phyloP scores from a whole-genome alignment of 2,113 vertebrate genomes.

The Phalacrocorax aristotelis region DNA sequence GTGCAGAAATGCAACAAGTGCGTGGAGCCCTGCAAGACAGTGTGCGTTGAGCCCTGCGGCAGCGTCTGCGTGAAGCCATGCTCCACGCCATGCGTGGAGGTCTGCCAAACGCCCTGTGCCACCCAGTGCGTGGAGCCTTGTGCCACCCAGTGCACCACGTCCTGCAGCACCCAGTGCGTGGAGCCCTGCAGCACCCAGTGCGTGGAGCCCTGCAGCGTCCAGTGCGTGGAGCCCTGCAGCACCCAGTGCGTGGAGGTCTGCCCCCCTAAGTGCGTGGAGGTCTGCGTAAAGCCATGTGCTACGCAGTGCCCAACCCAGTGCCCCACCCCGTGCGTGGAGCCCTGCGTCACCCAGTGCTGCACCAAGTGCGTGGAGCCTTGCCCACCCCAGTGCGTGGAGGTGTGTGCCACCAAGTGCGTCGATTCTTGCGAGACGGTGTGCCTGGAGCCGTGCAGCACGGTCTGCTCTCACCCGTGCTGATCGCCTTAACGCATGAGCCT shows the following conservation, averaged over 20 bases:
- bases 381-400: not conserved
- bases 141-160: not conserved
- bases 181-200: not conserved
- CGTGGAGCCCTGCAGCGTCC: not conserved
- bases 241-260: not conserved
- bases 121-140: not conserved
- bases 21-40: not conserved
- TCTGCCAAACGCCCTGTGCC: not conserved
- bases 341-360: not conserved
- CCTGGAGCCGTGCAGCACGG: not conserved
- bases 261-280: not conserved
- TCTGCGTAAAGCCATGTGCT: not conserved
- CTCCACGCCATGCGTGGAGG: not conserved
- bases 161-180: not conserved
- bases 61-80: not conserved
- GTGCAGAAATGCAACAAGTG: not conserved
- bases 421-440: not conserved
- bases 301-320: not conserved
- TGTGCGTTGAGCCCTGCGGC: not conserved
- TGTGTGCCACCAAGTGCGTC: not conserved
- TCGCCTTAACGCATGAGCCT: fast-evolving
- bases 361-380: not conserved
- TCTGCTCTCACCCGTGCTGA: not conserved
- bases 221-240: not conserved
- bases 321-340: not conserved